These are phyloP conservation scores for Trichopoda pennipes DNA, from an alignment of 2,888 invertebrate genomes.

Conservation along the genomic window DNA sequence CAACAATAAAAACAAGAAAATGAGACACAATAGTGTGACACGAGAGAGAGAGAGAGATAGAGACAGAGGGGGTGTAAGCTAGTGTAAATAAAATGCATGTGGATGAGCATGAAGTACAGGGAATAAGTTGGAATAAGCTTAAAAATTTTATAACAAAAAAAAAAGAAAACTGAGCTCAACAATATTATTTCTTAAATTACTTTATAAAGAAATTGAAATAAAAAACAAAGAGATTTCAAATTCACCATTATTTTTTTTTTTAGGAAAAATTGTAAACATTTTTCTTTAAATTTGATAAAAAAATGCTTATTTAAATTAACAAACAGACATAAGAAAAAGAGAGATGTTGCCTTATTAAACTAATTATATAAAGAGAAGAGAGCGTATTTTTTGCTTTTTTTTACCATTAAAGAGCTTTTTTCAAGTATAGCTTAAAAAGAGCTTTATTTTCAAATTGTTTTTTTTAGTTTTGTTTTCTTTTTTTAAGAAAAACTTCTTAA, in stretches of 20 bases:
- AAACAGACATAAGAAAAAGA: conserved; percentile 27
- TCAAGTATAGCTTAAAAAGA: conserved; percentile 22
- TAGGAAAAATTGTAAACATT: conserved; percentile 28
- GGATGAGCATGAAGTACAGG: background rate
- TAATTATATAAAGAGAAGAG: conserved; percentile 33
- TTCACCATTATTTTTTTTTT: conserved; percentile 38
- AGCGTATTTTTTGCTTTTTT: conserved; percentile 41
- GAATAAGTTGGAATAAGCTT: conserved; percentile 6
- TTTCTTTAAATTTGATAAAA: background rate
- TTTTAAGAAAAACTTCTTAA: conserved; percentile 26
- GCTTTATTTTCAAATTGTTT: conserved; percentile 32
- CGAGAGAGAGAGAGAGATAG: background rate
- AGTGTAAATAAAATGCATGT: conserved; percentile 6
- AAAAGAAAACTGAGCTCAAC: conserved; percentile 53
- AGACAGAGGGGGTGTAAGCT: background rate
- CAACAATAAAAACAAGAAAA: conserved; percentile 64
- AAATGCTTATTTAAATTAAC: conserved; percentile 43
- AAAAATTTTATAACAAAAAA: conserved; percentile 46
- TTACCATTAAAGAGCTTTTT: conserved; percentile 7
- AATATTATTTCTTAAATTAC: conserved; percentile 40
- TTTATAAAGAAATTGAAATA: conserved; percentile 35
- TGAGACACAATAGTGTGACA: conserved; percentile 24
- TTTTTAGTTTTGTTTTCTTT: conserved; percentile 8
- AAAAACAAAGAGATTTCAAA: conserved; percentile 60
- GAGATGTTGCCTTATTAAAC: conserved; percentile 37